Conservation (phyloP, 2,888 invertebrate genomes). For the Diarsia dahlii region DNA sequence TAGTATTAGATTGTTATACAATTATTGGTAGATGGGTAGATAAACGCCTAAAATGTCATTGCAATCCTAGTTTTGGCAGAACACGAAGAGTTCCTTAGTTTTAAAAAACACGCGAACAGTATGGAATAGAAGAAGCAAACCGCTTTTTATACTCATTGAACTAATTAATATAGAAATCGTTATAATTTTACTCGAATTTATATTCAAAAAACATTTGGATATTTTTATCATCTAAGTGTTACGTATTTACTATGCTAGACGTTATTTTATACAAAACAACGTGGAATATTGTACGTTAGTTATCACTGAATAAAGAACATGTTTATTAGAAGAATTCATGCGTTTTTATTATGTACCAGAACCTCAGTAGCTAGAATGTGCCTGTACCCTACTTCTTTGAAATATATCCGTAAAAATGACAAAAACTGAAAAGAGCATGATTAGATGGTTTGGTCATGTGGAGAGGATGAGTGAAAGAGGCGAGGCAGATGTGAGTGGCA, state of each 20-base stretch:
- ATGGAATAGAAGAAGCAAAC: background rate
- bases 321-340: slow-evolving; percentile 39
- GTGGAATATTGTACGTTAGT: slow-evolving; percentile 43
- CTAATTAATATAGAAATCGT: slow-evolving; percentile 9
- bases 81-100: slow-evolving; percentile 6
- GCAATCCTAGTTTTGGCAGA: slow-evolving; percentile 30
- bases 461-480: no score
- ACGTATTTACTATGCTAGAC: slow-evolving; percentile 52
- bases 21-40: background rate
- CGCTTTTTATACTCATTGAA: slow-evolving; percentile 1
- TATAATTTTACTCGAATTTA: slow-evolving; percentile 57
- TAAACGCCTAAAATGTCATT: background rate
- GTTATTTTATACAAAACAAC: slow-evolving; percentile 29
- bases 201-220: slow-evolving; percentile 38
- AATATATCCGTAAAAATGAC: no score
- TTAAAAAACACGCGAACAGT: background rate
- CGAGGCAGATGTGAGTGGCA: no score
- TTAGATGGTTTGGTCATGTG: no score
- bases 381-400: background rate
- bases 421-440: no score
- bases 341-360: slow-evolving; percentile 13
- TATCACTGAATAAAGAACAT: slow-evolving; percentile 54
- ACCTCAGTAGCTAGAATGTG: background rate
- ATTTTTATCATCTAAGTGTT: slow-evolving; percentile 47
- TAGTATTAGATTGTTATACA: slow-evolving; percentile 57